Evolutionary conservation across 1,140 invertebrate species (phyloP).

Genomic region (Drosophila trapezifrons): DNA sequence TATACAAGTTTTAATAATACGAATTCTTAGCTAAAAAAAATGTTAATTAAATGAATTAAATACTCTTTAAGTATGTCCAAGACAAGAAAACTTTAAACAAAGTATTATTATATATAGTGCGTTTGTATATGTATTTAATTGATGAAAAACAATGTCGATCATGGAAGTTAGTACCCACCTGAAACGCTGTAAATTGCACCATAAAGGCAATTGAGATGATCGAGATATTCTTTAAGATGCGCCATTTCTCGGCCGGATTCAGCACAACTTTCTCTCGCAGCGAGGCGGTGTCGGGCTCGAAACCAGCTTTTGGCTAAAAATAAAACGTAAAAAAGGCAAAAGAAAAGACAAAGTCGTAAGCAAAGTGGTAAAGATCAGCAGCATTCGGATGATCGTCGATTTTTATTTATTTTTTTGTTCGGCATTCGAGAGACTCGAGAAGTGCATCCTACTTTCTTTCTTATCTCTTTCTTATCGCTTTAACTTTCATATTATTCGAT

Average conservation of each 20-base stretch:
- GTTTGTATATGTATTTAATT: not conserved
- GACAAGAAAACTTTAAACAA: no score
- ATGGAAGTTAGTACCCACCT: constrained; percentile 76
- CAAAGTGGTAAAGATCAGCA: constrained; percentile 39
- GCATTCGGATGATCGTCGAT: constrained; percentile 17
- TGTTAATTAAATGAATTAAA: no score
- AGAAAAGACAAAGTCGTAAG: constrained; percentile 37
- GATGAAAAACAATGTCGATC: not conserved
- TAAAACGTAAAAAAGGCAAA: constrained; percentile 42
- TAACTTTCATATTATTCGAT: constrained; percentile 28
- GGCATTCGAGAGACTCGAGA: constrained; percentile 5
- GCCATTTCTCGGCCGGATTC: constrained; percentile 91
- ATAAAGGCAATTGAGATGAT: constrained; percentile 95
- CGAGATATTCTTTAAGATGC: constrained; percentile 94
- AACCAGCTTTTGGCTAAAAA: constrained; percentile 83
- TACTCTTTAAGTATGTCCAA: no score
- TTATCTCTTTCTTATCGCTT: constrained; percentile 26
- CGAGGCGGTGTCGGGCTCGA: constrained; percentile 83
- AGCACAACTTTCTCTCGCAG: constrained; percentile 89
- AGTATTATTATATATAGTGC: no score
- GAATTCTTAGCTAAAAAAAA: no score
- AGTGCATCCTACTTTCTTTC: constrained; percentile 48
- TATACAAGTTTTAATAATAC: no score
- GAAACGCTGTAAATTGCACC: constrained; percentile 96
- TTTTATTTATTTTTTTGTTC: not conserved